Percentiles rank a stretch among this genome's conserved stretches.
Evolutionary conservation across 1,140 invertebrate species (phyloP).

Genomic region (Liolophura sinensis): DNA sequence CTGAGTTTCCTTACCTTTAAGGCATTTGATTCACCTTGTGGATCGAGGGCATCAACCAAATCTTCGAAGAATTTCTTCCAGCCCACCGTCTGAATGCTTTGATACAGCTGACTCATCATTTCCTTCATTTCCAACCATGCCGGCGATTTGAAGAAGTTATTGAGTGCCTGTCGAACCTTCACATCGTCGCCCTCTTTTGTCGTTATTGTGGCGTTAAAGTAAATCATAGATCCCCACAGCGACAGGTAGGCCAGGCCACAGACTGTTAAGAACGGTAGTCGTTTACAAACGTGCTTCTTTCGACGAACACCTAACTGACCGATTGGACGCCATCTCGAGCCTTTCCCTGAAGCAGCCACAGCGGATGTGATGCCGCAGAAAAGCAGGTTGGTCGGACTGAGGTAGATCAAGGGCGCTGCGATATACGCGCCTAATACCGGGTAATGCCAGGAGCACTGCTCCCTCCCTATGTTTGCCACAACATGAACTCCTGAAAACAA

Average conservation of each 20-base stretch:
- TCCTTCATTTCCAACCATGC: constrained; percentile 75
- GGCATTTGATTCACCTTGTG: constrained; percentile 86
- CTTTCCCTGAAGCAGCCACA: constrained; percentile 36
- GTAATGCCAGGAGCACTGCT: constrained; percentile 69
- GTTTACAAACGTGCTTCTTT: constrained; percentile 57
- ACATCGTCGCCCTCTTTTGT: constrained; percentile 86
- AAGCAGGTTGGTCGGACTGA: constrained; percentile 61
- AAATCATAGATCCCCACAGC: constrained; percentile 78
- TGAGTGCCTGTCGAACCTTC: constrained; percentile 77
- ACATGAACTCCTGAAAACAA: constrained; percentile 76
- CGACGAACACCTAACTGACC: constrained; percentile 29
- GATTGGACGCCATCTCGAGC: constrained; percentile 28
- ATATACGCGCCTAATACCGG: constrained; percentile 72
- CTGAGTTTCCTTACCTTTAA: constrained; percentile 72
- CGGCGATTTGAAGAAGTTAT: constrained; percentile 89
- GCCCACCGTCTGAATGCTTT: constrained; percentile 76
- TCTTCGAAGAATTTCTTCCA: constrained; percentile 82
- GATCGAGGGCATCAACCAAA: constrained; percentile 81
- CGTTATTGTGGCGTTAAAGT: constrained; percentile 86
- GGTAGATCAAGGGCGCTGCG: constrained; percentile 66
- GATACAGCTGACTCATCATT: constrained; percentile 74
- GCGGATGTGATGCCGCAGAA: constrained; percentile 29
- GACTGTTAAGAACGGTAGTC: constrained; percentile 61
- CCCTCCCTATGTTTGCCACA: constrained; percentile 86
- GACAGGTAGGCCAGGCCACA: constrained; percentile 72